Evolutionary conservation across 2,113 vertebrate genomes (phyloP).

Genomic region (Chrysochloris asiatica): DNA sequence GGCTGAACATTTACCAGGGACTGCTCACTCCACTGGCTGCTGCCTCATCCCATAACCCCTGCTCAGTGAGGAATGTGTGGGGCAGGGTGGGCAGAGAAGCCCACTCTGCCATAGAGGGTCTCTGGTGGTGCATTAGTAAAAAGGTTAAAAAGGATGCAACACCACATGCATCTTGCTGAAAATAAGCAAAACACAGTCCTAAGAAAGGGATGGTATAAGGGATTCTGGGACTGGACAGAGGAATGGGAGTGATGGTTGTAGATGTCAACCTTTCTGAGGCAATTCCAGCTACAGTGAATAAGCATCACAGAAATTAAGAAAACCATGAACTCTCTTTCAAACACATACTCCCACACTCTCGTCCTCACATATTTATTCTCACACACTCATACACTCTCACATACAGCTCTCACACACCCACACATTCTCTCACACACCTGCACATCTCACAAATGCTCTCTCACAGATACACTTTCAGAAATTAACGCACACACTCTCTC

Average conservation of each 20-base stretch:
- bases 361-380: too few species aligned
- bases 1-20: too few species aligned
- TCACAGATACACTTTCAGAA: neutral
- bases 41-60: neutral
- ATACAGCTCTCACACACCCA: neutral
- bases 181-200: neutral
- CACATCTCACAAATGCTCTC: neutral
- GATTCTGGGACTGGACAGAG: neutral
- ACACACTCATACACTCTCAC: neutral
- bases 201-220: neutral
- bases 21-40: rapidly evolving
- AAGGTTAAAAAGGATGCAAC: neutral
- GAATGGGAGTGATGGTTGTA: too few species aligned
- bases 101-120: neutral
- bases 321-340: neutral
- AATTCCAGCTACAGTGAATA: neutral
- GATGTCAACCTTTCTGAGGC: neutral
- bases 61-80: neutral
- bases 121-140: neutral
- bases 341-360: neutral
- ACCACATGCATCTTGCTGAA: neutral
- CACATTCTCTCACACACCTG: neutral
- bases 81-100: neutral
- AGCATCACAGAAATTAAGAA: neutral
- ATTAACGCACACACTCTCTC: too few species aligned